A percentile compares a stretch with the other conserved stretches of the same genome.
These are phyloP conservation scores for Thelaira solivaga DNA, from an alignment of 2,888 invertebrate genomes.

Conservation along the genomic window DNA sequence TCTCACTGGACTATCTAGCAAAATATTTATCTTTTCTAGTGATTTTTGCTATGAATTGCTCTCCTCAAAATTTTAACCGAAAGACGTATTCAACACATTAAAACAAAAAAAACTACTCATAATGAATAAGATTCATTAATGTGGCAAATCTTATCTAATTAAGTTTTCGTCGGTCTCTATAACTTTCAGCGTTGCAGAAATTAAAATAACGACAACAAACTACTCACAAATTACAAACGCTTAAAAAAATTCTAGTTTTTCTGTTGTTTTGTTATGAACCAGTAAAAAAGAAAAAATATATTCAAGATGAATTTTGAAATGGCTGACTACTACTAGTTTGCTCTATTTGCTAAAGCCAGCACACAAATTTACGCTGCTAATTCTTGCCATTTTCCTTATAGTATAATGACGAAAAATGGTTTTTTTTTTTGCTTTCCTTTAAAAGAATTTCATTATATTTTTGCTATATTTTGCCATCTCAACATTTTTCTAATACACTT, in stretches of 20 bases:
- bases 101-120: too few relatives aligned
- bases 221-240: not conserved
- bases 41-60: too few relatives aligned
- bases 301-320: conserved; percentile 20
- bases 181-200: not conserved
- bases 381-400: not conserved
- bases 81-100: too few relatives aligned
- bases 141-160: conserved; percentile 57
- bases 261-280: too few relatives aligned
- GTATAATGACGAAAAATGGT: too few relatives aligned
- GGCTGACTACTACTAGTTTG: not conserved
- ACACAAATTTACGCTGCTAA: not conserved
- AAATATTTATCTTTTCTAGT: too few relatives aligned
- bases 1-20: too few relatives aligned
- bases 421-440: conserved; percentile 13
- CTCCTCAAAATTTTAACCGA: too few relatives aligned
- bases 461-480: conserved; percentile 21
- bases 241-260: too few relatives aligned
- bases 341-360: not conserved
- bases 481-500: conserved; percentile 36
- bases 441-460: conserved; percentile 54
- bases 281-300: conserved; percentile 10
- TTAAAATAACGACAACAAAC: not conserved
- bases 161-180: conserved; percentile 20
- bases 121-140: conserved; percentile 64